A percentile compares a stretch with the other conserved stretches of the same genome.
phyloP scores from a whole-genome alignment of 2,113 vertebrate species.

The Leucoraja erinaceus region DNA sequence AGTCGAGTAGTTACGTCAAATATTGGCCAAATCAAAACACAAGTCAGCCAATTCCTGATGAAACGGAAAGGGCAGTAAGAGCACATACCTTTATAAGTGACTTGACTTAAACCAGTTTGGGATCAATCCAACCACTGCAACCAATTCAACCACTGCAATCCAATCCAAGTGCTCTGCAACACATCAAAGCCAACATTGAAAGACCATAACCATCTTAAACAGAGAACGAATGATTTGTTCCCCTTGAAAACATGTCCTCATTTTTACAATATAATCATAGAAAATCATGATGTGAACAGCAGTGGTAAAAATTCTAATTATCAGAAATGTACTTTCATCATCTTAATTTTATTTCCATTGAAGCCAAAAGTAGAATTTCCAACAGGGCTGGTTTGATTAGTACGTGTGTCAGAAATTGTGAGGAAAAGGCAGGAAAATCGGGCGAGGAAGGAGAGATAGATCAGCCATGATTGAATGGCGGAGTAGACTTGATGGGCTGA shows the following conservation, averaged over 20 bases:
- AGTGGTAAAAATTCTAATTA: slow-evolving; percentile 63
- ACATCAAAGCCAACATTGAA: not conserved
- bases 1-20: not conserved
- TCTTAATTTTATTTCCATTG: too few relatives aligned
- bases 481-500: too few relatives aligned
- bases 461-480: too few relatives aligned
- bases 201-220: too few relatives aligned
- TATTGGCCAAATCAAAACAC: not conserved
- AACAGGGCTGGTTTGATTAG: too few relatives aligned
- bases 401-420: too few relatives aligned
- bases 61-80: not conserved
- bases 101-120: slow-evolving; percentile 45
- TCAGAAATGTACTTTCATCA: slow-evolving; percentile 50
- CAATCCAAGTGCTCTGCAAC: too few relatives aligned
- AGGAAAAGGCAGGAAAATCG: too few relatives aligned
- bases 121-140: not conserved
- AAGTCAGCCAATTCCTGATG: not conserved
- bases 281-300: slow-evolving; percentile 76
- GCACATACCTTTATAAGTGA: slow-evolving; percentile 44
- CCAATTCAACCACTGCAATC: too few relatives aligned
- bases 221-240: not conserved
- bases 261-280: slow-evolving; percentile 57
- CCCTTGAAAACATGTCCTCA: slow-evolving; percentile 59
- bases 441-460: too few relatives aligned
- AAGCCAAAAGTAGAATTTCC: not conserved